Base-by-base conservation (phyloP, 2,113 vertebrate species). In the Salvator merianae region DNA sequence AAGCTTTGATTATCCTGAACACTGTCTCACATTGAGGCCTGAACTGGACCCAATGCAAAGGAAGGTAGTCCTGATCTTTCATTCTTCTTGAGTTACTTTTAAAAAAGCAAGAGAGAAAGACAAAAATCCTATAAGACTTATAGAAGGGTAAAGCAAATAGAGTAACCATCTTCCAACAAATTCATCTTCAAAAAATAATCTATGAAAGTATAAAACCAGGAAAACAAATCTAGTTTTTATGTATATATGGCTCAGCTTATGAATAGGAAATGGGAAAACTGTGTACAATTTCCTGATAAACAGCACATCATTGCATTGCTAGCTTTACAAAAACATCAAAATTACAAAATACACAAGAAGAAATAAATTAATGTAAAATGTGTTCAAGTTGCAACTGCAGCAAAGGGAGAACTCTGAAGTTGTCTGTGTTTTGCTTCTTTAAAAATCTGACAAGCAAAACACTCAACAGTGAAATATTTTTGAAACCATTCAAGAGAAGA, bases 231-330 rank as follows among this genome's bases (percentile, higher is more conserved):
- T 95, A 94, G 94, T 94, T 94, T 88, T 90, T 96, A 95, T 96
- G 91, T 96, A 96, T 94, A 96, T 95, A 96, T 96, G 96, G 97
- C 96, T 97, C 97, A 97, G 96, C 94, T 95, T 95, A 95, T 94
- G 93, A 93, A 96, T 94, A 95, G 96, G 95, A 94, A 93, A 91
- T 86, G 82, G 84, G 92, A 93, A 84, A 87, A 91, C 89, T 90
- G 93, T 90, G 94, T 94, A 88, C 90, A 90, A 91, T 90, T 93
- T 94, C 95, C 95, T 93, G 93, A 94, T 89, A 91, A 91, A 91
- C 93, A 95, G 95, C 95, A 93, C 94, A 95, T 94, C 90, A 89
- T 85, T 8, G 93, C 90, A 89, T 85, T 8, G 93, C 94, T 91
- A 91, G 91, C 92, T 93, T 85, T 89, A 88, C 80, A 81, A 84